Conservation (phyloP, 2,113 vertebrate species). For the Sturnira hondurensis region DNA sequence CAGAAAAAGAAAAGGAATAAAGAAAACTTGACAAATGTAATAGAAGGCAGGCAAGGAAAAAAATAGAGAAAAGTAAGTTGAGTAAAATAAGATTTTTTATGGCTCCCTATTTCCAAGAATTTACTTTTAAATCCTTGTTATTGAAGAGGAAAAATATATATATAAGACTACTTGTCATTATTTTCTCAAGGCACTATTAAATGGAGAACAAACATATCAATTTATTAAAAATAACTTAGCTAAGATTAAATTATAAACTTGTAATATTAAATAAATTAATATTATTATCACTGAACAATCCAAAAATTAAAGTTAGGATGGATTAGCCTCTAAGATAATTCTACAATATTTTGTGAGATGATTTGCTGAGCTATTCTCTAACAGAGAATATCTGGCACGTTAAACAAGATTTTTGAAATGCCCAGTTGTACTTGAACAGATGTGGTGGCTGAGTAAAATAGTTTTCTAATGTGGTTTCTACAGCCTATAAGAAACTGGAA, state of each 20-base stretch:
- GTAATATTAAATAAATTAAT: neutral
- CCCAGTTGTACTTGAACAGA: slow-evolving; percentile 67
- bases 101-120: neutral
- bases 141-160: neutral
- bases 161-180: neutral
- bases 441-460: slow-evolving; percentile 52
- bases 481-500: neutral
- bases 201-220: neutral
- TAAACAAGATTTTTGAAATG: slow-evolving; percentile 50
- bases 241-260: slow-evolving; percentile 33
- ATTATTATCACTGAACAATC: neutral
- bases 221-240: neutral
- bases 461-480: slow-evolving; percentile 37
- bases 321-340: neutral
- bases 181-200: slow-evolving; percentile 3
- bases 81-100: neutral
- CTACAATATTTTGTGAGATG: neutral
- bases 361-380: neutral
- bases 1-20: neutral
- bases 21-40: neutral
- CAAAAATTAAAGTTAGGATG: neutral
- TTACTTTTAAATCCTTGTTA: neutral
- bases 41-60: neutral
- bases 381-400: slow-evolving; percentile 32
- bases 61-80: neutral